Evolutionary conservation across 1,140 invertebrate species (phyloP), one percentile per base, ranked within the genome.

Genomic region (Temnothorax longispinosus): DNA sequence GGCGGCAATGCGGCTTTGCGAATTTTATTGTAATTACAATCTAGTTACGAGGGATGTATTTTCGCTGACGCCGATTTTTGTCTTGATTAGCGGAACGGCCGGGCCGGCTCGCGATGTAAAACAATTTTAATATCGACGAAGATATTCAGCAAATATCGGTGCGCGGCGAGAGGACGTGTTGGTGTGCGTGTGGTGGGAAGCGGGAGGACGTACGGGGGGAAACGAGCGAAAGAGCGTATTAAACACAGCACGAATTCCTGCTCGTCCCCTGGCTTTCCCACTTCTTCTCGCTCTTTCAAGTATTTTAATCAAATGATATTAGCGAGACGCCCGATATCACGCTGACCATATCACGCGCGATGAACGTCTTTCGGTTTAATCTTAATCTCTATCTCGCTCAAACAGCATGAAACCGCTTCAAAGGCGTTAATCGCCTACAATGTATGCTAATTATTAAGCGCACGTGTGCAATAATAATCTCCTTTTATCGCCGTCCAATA

Each of bases 21-120:
- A 47, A 85, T 85, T 85, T 85, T 85, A 78, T 85, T 85, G 84
- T 65, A 80, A 85, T 85, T 85, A 85, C 84, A 80, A 85, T 85
- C 52, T 50, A 56, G 84, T 65, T 85, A 76, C 74, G 35, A 47
- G 74, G 58, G 10, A 65, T 85, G 58, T 67, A 74, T 80, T 85
- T 85, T 85, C 58, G 84, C 75, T 85, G 84, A 78, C 84, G 62
- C 21, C 47, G 84, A 85, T 65, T 85, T 85, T 76, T 38, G 47
- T 78, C 54, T 52, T 77, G 35, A 50, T 47, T 35, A 44, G 38
- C 47, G 21, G 10, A 54, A 54, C 72, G 44, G n/a, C n/a, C 60
- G 74, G 44, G n/a, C n/a, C 60, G 74, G 35, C 11, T 10, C 58
- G n/a, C 60, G 64, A n/a, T 56, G 72, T 56, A 69, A 65, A 85